phyloP scores from a whole-genome alignment of 2,888 invertebrate genomes.

The Drosophila greeni region DNA sequence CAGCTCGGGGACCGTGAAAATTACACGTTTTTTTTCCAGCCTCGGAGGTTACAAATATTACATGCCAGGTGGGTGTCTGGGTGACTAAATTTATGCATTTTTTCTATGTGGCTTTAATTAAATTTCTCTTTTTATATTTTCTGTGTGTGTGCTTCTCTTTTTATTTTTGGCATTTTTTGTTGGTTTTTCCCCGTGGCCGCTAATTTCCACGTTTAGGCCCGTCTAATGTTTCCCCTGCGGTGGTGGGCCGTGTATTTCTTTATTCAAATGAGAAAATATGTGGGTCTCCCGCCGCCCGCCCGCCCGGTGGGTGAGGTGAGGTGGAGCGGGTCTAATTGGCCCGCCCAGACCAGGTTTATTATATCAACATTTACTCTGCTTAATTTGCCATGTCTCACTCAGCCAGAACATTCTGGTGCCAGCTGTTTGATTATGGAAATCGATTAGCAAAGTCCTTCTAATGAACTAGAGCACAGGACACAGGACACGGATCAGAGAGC shows the following conservation, averaged over 20 bases:
- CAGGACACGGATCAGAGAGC: conserved; percentile 14
- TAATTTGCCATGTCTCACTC: conserved; percentile 58
- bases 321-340: conserved; percentile 55
- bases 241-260: conserved; percentile 48
- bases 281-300: conserved; percentile 22
- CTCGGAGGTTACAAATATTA: conserved; percentile 59
- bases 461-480: conserved; percentile 32
- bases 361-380: conserved; percentile 56
- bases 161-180: conserved; percentile 19
- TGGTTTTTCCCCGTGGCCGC: conserved; percentile 46
- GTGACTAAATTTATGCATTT: conserved; percentile 65
- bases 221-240: conserved; percentile 59
- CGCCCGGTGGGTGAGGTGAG: background rate
- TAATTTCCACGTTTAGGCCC: conserved; percentile 70
- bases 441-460: conserved; percentile 51
- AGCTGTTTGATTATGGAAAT: conserved; percentile 57
- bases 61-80: conserved; percentile 52
- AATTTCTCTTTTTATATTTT: conserved; percentile 60
- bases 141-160: conserved; percentile 14
- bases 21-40: conserved; percentile 56
- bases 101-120: conserved; percentile 67
- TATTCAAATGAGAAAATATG: conserved; percentile 68
- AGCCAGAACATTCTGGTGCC: conserved; percentile 25
- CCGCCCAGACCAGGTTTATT: conserved; percentile 62
- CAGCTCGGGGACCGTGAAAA: conserved; percentile 66